Evolutionary conservation across 1,140 invertebrate genomes (phyloP).

Genomic region (Mactra quadrangularis): DNA sequence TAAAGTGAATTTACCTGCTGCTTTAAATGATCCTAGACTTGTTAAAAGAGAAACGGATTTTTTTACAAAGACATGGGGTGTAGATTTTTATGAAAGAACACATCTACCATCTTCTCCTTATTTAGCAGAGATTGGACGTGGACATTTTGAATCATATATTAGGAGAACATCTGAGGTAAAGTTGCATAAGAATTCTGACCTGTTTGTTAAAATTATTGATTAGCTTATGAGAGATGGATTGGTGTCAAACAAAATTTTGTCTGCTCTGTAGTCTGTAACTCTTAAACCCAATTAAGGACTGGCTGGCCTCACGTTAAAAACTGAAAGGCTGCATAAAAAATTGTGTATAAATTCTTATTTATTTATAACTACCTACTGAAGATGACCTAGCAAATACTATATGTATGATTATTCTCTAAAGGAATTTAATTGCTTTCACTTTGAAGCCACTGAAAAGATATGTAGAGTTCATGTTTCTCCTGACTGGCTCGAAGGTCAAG

Average conservation of each 20-base stretch:
- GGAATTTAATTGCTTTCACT: too few relatives aligned
- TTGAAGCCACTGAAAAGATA: too few relatives aligned
- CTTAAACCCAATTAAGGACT: background rate
- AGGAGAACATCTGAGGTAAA: conserved; percentile 85
- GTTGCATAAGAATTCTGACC: background rate
- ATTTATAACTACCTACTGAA: too few relatives aligned
- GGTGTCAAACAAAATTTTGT: too few relatives aligned
- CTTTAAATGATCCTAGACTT: conserved; percentile 96
- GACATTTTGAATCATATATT: conserved; percentile 95
- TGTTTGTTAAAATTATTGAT: background rate
- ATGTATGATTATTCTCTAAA: too few relatives aligned
- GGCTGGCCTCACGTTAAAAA: background rate
- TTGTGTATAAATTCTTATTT: background rate
- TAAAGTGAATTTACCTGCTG: conserved; percentile 94
- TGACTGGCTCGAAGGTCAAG: too few relatives aligned
- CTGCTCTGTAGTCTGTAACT: too few relatives aligned
- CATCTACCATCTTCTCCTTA: conserved; percentile 90
- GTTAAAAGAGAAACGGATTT: conserved; percentile 90
- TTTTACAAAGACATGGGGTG: conserved; percentile 99
- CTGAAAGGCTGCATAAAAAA: background rate
- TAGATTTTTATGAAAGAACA: conserved; percentile 91
- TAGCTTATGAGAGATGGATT: too few relatives aligned
- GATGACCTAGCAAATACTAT: too few relatives aligned
- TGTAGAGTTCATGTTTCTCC: too few relatives aligned
- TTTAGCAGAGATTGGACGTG: conserved; percentile 92